phyloP scores from a whole-genome alignment of 2,113 vertebrate genomes.

The Puma concolor region DNA sequence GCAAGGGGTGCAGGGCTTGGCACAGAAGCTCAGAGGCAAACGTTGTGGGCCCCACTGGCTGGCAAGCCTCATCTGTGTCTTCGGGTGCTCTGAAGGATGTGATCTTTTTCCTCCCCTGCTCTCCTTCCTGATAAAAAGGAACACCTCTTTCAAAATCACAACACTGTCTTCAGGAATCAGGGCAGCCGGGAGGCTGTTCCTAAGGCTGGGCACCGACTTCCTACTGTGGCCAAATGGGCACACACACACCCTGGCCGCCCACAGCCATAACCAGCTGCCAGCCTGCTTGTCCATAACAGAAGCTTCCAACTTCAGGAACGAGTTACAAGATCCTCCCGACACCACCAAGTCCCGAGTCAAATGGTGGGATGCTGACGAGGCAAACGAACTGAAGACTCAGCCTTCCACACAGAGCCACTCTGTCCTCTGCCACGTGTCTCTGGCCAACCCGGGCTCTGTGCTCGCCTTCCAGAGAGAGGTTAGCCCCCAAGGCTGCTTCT shows the following conservation, averaged over 20 bases:
- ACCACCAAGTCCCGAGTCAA: neutral
- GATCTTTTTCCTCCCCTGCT: too few species aligned
- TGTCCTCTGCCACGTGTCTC: neutral
- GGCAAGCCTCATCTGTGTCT: neutral
- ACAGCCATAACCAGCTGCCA: neutral
- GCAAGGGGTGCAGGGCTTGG: neutral
- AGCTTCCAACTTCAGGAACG: neutral
- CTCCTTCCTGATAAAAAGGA: neutral
- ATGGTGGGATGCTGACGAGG: fast-evolving
- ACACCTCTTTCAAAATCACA: neutral
- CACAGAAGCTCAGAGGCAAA: neutral
- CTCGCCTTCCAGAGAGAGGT: neutral
- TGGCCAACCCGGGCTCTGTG: too few species aligned
- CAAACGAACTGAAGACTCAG: neutral
- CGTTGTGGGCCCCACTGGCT: neutral
- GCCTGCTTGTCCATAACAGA: neutral
- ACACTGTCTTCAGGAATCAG: neutral
- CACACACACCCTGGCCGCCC: neutral
- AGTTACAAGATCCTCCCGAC: neutral
- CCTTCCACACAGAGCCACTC: neutral
- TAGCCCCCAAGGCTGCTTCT: neutral
- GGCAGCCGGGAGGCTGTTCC: neutral
- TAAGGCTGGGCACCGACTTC: neutral
- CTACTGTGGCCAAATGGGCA: neutral
- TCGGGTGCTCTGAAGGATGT: too few species aligned